Base-by-base conservation (phyloP, 2,113 vertebrate genomes). In the Epinephelus lanceolatus region DNA sequence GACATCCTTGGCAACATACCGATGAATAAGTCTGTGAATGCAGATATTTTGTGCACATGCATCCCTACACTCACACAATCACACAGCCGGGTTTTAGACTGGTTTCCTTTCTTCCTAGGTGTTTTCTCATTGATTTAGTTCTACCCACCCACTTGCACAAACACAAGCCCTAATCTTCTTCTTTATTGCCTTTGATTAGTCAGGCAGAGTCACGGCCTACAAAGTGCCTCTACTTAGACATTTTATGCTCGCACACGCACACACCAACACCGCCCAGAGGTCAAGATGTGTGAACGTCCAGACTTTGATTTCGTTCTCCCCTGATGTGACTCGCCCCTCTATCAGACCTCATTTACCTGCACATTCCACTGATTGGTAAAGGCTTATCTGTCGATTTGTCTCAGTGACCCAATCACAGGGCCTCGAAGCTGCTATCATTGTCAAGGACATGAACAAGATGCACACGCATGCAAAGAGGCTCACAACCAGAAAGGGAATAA, bases 261-360 rank as follows among this genome's bases (percentile, higher is more conserved):
- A 69, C 56, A 19, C 37, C 4, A 55, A 47, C 17, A 21, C 18
- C 4, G 0, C 67, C 14, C 8, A 62, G 12, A 9, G 59, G 42
- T 84, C 71, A 56, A 27, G 19, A 45, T 18, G 55, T 59, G 51
- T 67, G 30, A 75, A 14, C 8, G 1, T 21, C 23, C 42, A 40
- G 4, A 49, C 40, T 74, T 78, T 61, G 18, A 67, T 55, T 73
- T 71, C 4, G 5, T 23, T 57, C 45, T 30, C 56, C 37, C 18
- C 0, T 15, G n/a, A 69, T 71, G 75, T 13, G 8, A 67, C 23
- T 57, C 7, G 0, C 9, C 37, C 55, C 23, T 71, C 45, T 1
- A 37, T 81, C 70, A 69, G 78, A 91, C 72, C 37, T 83, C 45
- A 57, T 85, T 87, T 81, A 72, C 14, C 76, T n/a, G 0, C 27